Percentiles rank a stretch among this genome's conserved stretches.
These are phyloP conservation scores for Anticlea derivata DNA, from an alignment of 2,888 invertebrate genomes.

Conservation along the genomic window DNA sequence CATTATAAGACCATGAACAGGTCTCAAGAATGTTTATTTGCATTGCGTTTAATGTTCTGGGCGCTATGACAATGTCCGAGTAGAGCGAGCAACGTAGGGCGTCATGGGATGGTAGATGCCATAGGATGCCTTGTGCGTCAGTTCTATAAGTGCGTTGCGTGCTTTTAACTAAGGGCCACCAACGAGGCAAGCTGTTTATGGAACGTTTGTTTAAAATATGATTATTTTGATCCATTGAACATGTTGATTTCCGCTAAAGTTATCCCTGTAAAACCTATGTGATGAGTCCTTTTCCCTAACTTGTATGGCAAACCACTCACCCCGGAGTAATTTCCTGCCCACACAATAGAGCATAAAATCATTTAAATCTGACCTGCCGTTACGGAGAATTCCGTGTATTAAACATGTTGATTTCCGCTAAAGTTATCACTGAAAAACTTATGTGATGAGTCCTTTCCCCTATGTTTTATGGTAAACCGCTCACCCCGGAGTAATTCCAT, in stretches of 20 bases:
- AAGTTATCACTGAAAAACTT: too few relatives aligned
- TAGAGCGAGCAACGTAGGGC: constrained; percentile 40
- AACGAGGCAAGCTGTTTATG: constrained; percentile 71
- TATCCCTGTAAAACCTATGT: too few relatives aligned
- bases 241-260: background rate
- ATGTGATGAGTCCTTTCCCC: too few relatives aligned
- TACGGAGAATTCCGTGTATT: too few relatives aligned
- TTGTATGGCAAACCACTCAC: too few relatives aligned
- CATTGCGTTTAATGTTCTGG: constrained; percentile 46
- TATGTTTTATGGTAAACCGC: too few relatives aligned
- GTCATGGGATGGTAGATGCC: constrained; percentile 17
- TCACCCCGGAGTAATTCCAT: too few relatives aligned
- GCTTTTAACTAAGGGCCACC: constrained; percentile 40
- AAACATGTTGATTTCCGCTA: background rate
- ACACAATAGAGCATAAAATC: too few relatives aligned
- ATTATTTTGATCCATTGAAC: background rate
- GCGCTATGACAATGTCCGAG: constrained; percentile 23
- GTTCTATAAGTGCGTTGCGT: constrained; percentile 40
- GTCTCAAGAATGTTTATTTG: constrained; percentile 48
- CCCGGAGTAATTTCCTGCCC: too few relatives aligned
- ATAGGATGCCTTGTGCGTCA: constrained; percentile 41
- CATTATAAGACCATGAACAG: constrained; percentile 48
- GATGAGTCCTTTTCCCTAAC: too few relatives aligned
- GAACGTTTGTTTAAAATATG: constrained; percentile 55
- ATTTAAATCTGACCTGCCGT: too few relatives aligned